Conservation (phyloP, 2,888 invertebrate species). For the Apomyelois bistriatella region DNA sequence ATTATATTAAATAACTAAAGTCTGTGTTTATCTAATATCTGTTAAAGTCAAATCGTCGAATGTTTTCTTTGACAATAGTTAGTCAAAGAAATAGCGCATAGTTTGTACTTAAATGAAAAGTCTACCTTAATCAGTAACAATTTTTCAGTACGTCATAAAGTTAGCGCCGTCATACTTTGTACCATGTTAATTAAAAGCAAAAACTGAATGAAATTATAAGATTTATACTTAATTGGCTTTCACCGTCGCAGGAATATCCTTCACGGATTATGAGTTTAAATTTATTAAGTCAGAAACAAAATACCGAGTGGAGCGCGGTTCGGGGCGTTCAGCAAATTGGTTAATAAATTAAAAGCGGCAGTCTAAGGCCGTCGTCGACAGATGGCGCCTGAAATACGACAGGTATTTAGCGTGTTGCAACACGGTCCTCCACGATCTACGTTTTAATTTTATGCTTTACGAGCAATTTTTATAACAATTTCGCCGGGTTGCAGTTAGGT, state of each 20-base stretch:
- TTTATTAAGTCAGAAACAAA: conserved; percentile 76
- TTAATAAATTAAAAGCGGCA: conserved; percentile 78
- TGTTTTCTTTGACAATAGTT: no score
- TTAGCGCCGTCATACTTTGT: background rate
- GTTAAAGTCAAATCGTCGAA: no score
- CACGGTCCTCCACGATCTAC: conserved; percentile 66
- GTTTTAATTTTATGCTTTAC: conserved; percentile 77
- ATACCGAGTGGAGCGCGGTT: conserved; percentile 62
- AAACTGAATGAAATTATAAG: conserved; percentile 27
- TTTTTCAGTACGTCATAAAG: conserved; percentile 1
- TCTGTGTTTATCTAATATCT: no score
- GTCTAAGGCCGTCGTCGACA: conserved; percentile 73
- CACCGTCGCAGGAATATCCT: conserved; percentile 48
- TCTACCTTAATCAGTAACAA: no score
- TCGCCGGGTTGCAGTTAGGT: conserved; percentile 38
- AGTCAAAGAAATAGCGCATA: no score
- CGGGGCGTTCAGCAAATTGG: conserved; percentile 73
- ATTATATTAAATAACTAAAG: no score
- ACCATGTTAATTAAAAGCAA: conserved; percentile 18
- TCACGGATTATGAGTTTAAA: conserved; percentile 64
- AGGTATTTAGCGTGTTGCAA: conserved; percentile 79
- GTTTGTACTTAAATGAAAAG: conserved; percentile 4
- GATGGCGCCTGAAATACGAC: conserved; percentile 77
- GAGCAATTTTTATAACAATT: conserved; percentile 77
- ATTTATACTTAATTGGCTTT: conserved; percentile 42